Conservation (phyloP, 2,113 vertebrate species). For the Eurypyga helias region DNA sequence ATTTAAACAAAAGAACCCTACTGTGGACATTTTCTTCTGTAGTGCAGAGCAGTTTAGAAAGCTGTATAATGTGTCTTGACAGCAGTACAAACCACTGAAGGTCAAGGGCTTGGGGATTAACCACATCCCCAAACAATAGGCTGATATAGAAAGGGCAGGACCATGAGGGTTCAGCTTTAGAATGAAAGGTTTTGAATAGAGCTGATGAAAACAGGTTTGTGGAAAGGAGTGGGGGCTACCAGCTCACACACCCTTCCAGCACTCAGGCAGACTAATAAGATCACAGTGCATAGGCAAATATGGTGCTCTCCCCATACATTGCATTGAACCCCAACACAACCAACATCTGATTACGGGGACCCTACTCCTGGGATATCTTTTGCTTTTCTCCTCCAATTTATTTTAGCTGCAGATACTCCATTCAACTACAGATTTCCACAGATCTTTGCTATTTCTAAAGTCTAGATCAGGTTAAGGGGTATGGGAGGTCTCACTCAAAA, state of each 20-base stretch:
- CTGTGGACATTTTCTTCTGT: constrained; percentile 19
- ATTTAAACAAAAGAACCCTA: constrained; percentile 39
- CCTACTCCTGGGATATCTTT: not conserved
- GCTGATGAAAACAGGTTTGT: not conserved
- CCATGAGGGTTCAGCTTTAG: constrained; percentile 5
- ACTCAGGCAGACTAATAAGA: not conserved
- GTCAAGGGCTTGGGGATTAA: constrained; percentile 62
- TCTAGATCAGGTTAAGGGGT: not conserved
- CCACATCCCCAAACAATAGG: constrained; percentile 16
- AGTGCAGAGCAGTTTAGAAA: constrained; percentile 26
- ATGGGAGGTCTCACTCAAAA: not conserved
- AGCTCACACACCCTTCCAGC: not conserved
- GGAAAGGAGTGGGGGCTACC: not conserved
- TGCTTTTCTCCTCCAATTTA: not conserved
- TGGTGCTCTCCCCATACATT: not conserved
- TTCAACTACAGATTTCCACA: not conserved
- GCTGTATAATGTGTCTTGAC: constrained; percentile 54
- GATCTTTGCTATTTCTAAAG: not conserved
- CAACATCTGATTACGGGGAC: not conserved
- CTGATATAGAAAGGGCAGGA: constrained; percentile 41
- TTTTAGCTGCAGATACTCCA: not conserved
- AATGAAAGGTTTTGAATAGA: constrained; percentile 32
- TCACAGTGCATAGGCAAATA: not conserved
- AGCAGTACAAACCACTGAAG: constrained; percentile 58
- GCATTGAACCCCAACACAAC: not conserved